These are phyloP conservation scores for Xestia rhomboidea DNA, from an alignment of 2,888 invertebrate genomes.

Conservation along the genomic window DNA sequence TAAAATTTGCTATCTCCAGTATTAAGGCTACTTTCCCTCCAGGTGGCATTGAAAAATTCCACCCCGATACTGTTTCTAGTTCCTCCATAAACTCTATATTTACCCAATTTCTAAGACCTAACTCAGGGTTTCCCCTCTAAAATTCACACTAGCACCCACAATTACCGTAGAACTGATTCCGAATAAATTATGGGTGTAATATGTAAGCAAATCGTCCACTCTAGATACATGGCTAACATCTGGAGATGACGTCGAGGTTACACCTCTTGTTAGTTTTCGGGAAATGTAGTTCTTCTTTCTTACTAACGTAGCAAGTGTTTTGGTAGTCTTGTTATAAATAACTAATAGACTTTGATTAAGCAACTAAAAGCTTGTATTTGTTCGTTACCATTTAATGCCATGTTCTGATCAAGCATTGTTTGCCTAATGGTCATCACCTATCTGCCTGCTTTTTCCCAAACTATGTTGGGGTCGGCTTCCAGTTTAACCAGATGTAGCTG, in stretches of 20 bases:
- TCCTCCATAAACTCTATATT: neutral
- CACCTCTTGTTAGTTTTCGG: neutral
- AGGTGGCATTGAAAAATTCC: too few relatives aligned
- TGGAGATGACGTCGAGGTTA: slow-evolving; percentile 24
- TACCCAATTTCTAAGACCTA: neutral
- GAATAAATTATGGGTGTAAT: slow-evolving; percentile 3
- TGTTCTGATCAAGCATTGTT: neutral
- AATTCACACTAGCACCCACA: slow-evolving; percentile 16
- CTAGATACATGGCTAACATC: slow-evolving; percentile 15
- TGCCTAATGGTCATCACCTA: too few relatives aligned
- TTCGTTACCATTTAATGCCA: neutral
- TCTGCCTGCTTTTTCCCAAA: too few relatives aligned
- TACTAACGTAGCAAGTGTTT: neutral
- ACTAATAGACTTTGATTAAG: neutral
- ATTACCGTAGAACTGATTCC: neutral
- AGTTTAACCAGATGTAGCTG: too few relatives aligned
- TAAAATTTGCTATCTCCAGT: too few relatives aligned
- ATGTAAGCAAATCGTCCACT: slow-evolving; percentile 5
- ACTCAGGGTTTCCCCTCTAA: neutral
- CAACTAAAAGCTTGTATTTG: neutral
- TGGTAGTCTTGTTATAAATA: neutral
- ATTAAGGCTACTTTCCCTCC: too few relatives aligned
- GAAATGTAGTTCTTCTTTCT: neutral
- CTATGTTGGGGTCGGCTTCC: too few relatives aligned
- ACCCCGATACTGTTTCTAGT: too few relatives aligned